A percentile compares a stretch with the other conserved stretches of the same genome.
Evolutionary conservation across 2,113 vertebrate genomes (phyloP).

Genomic region (Xiphophorus couchianus): DNA sequence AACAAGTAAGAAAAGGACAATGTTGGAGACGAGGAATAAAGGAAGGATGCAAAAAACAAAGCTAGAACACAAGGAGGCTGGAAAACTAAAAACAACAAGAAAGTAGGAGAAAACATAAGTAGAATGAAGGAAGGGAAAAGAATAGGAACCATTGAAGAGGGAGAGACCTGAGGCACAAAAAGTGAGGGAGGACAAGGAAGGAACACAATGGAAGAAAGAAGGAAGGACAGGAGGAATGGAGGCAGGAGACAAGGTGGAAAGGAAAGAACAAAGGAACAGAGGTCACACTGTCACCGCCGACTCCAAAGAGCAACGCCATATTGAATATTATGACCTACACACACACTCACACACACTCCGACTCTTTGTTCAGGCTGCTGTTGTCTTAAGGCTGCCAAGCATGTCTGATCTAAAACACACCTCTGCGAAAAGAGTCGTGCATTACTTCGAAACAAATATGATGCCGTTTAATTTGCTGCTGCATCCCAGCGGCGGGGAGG

Average conservation of each 20-base stretch:
- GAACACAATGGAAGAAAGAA: background rate
- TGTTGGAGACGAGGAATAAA: background rate
- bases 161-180: background rate
- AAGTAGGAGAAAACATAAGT: background rate
- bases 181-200: background rate
- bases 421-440: conserved; percentile 52
- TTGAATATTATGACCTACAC: conserved; percentile 48
- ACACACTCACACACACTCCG: conserved; percentile 22
- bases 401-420: conserved; percentile 81
- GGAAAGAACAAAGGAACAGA: conserved; percentile 46
- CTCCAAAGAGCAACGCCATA: conserved; percentile 48
- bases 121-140: background rate
- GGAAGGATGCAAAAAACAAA: background rate
- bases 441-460: conserved; percentile 62
- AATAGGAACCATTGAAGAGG: background rate
- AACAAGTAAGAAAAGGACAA: background rate
- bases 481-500: conserved; percentile 35
- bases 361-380: conserved; percentile 71
- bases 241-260: background rate
- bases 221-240: conserved; percentile 17
- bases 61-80: too few species aligned
- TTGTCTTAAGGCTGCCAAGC: conserved; percentile 63
- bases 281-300: conserved; percentile 56
- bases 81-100: background rate
- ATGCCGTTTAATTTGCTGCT: conserved; percentile 70